Percentiles rank a stretch among this genome's conserved stretches.
Conservation (phyloP, 1,140 invertebrate species). For the Ceratina calcarata region DNA sequence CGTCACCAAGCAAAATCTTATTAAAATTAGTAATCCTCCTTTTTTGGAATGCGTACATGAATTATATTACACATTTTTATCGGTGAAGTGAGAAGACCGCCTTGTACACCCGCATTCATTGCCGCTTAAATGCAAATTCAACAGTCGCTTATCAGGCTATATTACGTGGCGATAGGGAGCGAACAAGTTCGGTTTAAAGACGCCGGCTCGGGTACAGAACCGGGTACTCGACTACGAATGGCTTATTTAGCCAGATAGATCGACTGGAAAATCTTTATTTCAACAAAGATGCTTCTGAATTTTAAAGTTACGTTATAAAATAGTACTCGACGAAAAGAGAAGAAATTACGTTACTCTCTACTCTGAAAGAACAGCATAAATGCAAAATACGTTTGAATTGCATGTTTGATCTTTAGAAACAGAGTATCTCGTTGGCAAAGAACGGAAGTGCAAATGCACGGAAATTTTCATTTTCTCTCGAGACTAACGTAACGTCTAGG, state of each 20-base stretch:
- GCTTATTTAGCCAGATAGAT: constrained; percentile 21
- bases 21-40: no score
- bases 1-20: no score
- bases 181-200: constrained; percentile 11
- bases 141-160: constrained; percentile 34
- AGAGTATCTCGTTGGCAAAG: no score
- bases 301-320: not conserved
- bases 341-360: no score
- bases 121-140: constrained; percentile 44
- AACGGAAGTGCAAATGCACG: not conserved
- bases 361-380: no score
- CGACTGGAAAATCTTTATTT: not conserved
- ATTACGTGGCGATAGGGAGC: constrained; percentile 25
- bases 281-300: not conserved
- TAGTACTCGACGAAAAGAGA: accelerated
- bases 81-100: not conserved
- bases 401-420: no score
- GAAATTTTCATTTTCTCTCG: constrained; percentile 41
- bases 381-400: no score
- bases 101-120: constrained; percentile 34
- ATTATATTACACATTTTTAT: not conserved
- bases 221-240: constrained; percentile 21
- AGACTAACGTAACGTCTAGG: not conserved
- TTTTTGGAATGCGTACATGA: no score
- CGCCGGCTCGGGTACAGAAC: constrained; percentile 1